Percentiles rank a stretch among this genome's conserved stretches.
Conservation (phyloP, 2,797 vertebrate species). For the Eupleurogrammus muticus region DNA sequence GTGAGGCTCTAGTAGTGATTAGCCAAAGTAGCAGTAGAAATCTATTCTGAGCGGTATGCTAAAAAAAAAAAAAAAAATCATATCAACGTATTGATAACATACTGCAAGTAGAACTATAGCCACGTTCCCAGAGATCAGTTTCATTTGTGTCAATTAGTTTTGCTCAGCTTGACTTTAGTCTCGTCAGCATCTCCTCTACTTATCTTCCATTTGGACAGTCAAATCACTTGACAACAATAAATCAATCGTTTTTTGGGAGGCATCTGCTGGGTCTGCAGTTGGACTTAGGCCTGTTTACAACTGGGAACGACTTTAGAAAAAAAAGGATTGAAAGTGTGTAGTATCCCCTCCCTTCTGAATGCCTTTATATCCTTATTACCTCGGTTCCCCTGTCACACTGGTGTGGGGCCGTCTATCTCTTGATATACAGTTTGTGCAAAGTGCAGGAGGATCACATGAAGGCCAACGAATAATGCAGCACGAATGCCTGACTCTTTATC, state of each 20-base stretch:
- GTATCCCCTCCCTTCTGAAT: not conserved
- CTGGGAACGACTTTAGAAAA: slow-evolving; percentile 12
- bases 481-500: slow-evolving; percentile 68
- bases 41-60: too few relatives aligned
- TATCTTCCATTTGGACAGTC: slow-evolving; percentile 51
- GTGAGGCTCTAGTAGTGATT: too few relatives aligned
- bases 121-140: slow-evolving; percentile 3
- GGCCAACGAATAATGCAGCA: slow-evolving; percentile 48
- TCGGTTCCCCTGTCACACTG: slow-evolving; percentile 25
- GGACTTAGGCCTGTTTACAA: slow-evolving; percentile 47
- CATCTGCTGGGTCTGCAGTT: slow-evolving; percentile 28
- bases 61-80: too few relatives aligned
- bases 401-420: slow-evolving; percentile 50
- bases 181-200: slow-evolving; percentile 45
- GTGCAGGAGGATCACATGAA: slow-evolving; percentile 63
- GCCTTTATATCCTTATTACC: slow-evolving; percentile 36
- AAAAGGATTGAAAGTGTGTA: not conserved
- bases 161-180: slow-evolving; percentile 45
- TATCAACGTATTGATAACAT: too few relatives aligned
- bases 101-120: not conserved
- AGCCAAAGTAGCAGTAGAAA: too few relatives aligned
- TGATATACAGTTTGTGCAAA: slow-evolving; percentile 54
- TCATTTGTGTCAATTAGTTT: slow-evolving; percentile 42
- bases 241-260: slow-evolving; percentile 52
- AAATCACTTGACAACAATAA: slow-evolving; percentile 59